These are phyloP conservation scores for Microctonus aethiopoides DNA, from an alignment of 2,888 invertebrate genomes.

Conservation along the genomic window DNA sequence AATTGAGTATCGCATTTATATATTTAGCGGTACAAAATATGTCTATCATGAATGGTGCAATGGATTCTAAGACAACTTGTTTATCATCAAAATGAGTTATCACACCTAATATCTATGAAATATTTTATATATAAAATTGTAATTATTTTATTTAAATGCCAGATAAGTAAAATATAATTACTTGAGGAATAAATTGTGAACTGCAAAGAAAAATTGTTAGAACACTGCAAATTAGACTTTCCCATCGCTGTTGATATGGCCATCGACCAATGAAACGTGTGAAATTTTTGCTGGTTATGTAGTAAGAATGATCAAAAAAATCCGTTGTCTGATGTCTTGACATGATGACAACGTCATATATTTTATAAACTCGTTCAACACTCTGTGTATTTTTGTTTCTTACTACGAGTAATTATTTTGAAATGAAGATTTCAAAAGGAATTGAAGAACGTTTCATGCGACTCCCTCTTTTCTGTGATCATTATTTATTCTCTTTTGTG, in stretches of 20 bases:
- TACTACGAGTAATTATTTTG: background rate
- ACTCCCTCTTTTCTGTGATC: too few species aligned
- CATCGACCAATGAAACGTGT: constrained; percentile 31
- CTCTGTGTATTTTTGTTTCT: background rate
- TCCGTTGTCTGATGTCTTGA: constrained; percentile 23
- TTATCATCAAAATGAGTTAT: background rate
- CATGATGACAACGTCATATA: too few species aligned
- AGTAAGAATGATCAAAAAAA: constrained; percentile 32
- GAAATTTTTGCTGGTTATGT: constrained; percentile 26
- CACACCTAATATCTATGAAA: constrained; percentile 5
- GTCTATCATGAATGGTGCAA: background rate
- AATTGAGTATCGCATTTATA: background rate
- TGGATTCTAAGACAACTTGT: background rate
- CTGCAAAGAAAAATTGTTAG: background rate
- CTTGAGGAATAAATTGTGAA: background rate
- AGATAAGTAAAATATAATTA: background rate
- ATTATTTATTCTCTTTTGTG: too few species aligned
- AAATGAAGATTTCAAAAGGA: too few species aligned
- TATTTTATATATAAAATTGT: background rate
- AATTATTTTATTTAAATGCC: background rate
- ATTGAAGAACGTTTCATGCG: too few species aligned
- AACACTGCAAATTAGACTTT: background rate
- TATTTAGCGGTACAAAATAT: background rate
- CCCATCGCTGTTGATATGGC: constrained; percentile 34
- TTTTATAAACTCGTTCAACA: too few species aligned